Base-by-base conservation (phyloP, 2,113 vertebrate species). In the Hippocampus barbouri region DNA sequence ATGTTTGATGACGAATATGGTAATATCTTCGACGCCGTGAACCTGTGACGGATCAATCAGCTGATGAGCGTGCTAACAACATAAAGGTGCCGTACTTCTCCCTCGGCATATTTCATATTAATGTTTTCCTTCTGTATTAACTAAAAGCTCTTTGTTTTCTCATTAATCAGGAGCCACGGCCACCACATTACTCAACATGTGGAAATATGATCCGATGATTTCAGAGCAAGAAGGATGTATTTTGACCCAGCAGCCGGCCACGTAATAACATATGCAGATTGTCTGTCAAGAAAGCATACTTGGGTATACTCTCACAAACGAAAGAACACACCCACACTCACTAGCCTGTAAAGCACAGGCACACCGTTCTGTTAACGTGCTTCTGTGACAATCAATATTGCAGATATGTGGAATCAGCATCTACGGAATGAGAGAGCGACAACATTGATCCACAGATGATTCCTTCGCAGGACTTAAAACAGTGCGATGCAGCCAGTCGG, bases 141-240 rank as follows among this genome's bases (percentile, higher is more conserved):
- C 81, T 86, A 85, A 90, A 89, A 87, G 86, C 81, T 80, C 84
- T 90, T 91, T 85, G 85, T 84, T 86, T 87, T 86, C 78, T 88
- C 88, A 90, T 90, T 90, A 85, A 89, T 91, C 85, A 91, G 87
- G 63, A 80, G 80, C 72, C 83, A 77, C 80, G 79, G 79, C 75
- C 8, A 20, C 79, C 20, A 70, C 80, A 72, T 83, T 74, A 64
- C 69, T 74, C 75, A 63, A 79, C 79, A 83, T 84, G 68, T 49
- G 54, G 86, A 89, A 87, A 90, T 88, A 87, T 79, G 85, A 89
- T 82, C 79, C 74, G n/a, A 18, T 6, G 62, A 80, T 85, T 87
- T 83, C 72, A 74, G 78, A 75, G 79, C 73, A 79, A 83, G 85
- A 79, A 70, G 40, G 25, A 83, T 70, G 80, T 63, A 78, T 81